Percentiles rank a stretch among this genome's conserved stretches.
phyloP scores from a whole-genome alignment of 53 echinoderm and acorn worm species.

The Paelopatides confundens region DNA sequence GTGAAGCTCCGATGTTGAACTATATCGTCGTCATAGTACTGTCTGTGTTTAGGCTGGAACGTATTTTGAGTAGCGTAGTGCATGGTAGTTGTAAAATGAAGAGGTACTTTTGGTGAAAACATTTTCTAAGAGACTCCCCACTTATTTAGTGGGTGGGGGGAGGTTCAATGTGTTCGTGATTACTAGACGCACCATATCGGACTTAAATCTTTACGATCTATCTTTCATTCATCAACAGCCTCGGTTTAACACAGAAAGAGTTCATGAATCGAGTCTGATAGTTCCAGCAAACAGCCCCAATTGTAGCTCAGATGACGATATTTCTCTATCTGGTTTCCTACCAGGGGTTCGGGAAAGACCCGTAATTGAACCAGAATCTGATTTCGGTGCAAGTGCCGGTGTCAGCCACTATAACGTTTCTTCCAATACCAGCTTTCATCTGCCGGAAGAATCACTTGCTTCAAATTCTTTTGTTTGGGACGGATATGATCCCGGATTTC shows the following conservation, averaged over 20 bases:
- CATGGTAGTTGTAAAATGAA: too few species aligned
- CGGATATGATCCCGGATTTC: slow-evolving; percentile 83
- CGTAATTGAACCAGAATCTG: slow-evolving; percentile 67
- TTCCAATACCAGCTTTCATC: slow-evolving; percentile 77
- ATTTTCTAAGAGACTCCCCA: too few species aligned
- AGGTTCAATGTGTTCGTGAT: not conserved
- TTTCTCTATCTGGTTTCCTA: slow-evolving; percentile 29
- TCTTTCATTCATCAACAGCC: not conserved
- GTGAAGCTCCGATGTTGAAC: too few species aligned
- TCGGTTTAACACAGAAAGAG: not conserved
- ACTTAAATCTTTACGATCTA: not conserved
- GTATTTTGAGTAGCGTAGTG: too few species aligned
- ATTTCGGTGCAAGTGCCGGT: slow-evolving; percentile 96
- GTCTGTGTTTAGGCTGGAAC: too few species aligned
- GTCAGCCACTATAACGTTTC: slow-evolving; percentile 86
- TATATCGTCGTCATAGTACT: too few species aligned
- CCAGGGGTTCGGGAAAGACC: slow-evolving; percentile 40
- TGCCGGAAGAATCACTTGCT: slow-evolving; percentile 58
- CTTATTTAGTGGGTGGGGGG: too few species aligned
- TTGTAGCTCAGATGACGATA: slow-evolving; percentile 61
- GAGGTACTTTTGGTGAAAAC: too few species aligned
- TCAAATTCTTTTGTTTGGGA: slow-evolving; percentile 89
- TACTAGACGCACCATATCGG: too few species aligned
- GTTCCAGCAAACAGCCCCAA: slow-evolving; percentile 92
- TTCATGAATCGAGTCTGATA: slow-evolving; percentile 60